Evolutionary conservation across 1,140 invertebrate species (phyloP), one percentile per base, ranked within the genome.

Genomic region (Drosophila melanica): DNA sequence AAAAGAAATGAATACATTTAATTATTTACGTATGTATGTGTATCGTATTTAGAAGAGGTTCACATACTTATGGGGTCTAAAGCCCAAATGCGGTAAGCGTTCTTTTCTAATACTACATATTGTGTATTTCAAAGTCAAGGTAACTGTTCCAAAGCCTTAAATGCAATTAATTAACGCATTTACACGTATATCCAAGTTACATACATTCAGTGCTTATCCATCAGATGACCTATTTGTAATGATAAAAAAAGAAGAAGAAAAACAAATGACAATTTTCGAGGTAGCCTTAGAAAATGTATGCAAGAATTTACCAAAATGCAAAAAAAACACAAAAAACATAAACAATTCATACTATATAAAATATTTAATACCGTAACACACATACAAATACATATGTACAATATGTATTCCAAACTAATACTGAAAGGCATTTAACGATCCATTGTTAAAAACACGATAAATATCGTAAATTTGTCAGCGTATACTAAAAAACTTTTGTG

Each of bases 281-380:
- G 75, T 81, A 81, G 79, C 79, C 80, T 82, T 81, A 82, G 75
- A 62, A 71, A 20, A n/a, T 53, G 41, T 71, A 58, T 75, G 59
- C 53, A 75, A 70, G 72, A 75, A 82, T 65, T 79, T 82, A 82
- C 44, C 33, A 45, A 71, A 53, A 65, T 54, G 16, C 55, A 16
- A 47, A 48, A 54, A 14, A 23, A 59, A 20, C 42, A 14, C 10
- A 42, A 54, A 41, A 68, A 35, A 63, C 16, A 33, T 0, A 59
- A 54, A 58, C 12, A 4, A 48, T 41, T 14, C n/a, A 66, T 63
- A 47, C n/a, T n/a, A 41, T n/a, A 9, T n/a, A 16, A 30, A 42
- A 35, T 68, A 76, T 50, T 55, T 39, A 51, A 71, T 72, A 63
- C 63, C 53, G 44, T 53, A 35, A 47, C 42, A 64, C 39, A 71